Evolutionary conservation across 1,140 invertebrate genomes (phyloP).

Genomic region (Diorhabda sublineata): DNA sequence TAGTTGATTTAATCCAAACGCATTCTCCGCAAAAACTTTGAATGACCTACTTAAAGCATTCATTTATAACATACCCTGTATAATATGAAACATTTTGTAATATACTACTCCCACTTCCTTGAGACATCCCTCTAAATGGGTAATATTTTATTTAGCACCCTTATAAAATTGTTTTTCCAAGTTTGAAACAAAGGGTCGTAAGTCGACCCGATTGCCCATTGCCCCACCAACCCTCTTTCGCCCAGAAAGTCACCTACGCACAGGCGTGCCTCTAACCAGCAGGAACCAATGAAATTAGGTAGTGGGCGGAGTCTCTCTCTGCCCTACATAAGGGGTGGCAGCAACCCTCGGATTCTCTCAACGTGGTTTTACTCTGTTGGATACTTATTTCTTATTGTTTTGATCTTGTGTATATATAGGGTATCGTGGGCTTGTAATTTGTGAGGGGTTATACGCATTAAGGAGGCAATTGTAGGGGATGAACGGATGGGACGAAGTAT

Average conservation of each 20-base stretch:
- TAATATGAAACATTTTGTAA: neutral
- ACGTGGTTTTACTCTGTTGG: constrained; percentile 7
- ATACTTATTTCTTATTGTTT: constrained; percentile 16
- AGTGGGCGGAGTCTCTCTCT: neutral
- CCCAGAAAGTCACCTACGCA: constrained; percentile 9
- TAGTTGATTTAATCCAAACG: too few relatives aligned
- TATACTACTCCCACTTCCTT: constrained; percentile 9
- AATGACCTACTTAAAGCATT: neutral
- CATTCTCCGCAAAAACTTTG: neutral
- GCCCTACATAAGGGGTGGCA: constrained; percentile 5
- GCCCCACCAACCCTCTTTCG: neutral
- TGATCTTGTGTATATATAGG: constrained; percentile 8
- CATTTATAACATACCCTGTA: neutral
- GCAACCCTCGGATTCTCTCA: constrained; percentile 6
- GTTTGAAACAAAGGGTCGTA: constrained; percentile 17
- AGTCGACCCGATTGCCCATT: constrained; percentile 10
- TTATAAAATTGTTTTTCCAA: constrained; percentile 10
- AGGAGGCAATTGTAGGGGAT: neutral
- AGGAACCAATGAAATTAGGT: constrained; percentile 1
- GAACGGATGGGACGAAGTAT: neutral
- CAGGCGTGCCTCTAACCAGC: constrained; percentile 7
- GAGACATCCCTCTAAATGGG: constrained; percentile 8
- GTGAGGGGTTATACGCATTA: neutral
- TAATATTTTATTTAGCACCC: constrained; percentile 15
- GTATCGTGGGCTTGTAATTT: constrained; percentile 2